Evolutionary conservation across 2,888 invertebrate species (phyloP).

Genomic region (Drosophila meridionalis): DNA sequence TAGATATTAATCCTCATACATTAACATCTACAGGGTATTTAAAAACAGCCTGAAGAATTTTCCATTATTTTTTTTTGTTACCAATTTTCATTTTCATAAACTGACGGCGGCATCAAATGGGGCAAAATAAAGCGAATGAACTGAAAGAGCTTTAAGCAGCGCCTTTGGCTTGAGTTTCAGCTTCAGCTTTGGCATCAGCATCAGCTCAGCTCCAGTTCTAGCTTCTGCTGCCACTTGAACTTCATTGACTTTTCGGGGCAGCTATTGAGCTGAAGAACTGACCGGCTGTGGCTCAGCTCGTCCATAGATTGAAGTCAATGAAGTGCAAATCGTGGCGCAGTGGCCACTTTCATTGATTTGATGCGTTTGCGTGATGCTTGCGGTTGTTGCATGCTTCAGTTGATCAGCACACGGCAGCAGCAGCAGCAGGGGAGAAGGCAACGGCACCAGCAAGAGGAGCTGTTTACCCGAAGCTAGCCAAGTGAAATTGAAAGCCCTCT

Average conservation of each 20-base stretch:
- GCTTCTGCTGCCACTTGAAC: conserved; percentile 25
- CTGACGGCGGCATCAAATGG: conserved; percentile 44
- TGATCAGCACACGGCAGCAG: conserved; percentile 47
- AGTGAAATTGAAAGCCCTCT: conserved; percentile 78
- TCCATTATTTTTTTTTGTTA: conserved; percentile 43
- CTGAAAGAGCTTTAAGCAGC: conserved; percentile 63
- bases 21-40: not conserved
- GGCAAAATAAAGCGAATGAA: conserved; percentile 53
- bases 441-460: conserved; percentile 17
- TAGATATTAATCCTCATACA: not conserved
- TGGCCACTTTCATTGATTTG: conserved; percentile 78
- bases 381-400: conserved; percentile 74
- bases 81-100: conserved; percentile 74
- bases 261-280: conserved; percentile 14
- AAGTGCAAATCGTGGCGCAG: conserved; percentile 71
- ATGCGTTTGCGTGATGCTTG: conserved; percentile 78
- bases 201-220: conserved; percentile 7
- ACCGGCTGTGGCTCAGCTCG: conserved; percentile 17
- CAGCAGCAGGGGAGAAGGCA: conserved; percentile 6
- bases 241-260: conserved; percentile 47
- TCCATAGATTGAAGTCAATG: conserved; percentile 62
- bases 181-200: conserved; percentile 2
- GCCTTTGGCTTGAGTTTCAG: conserved; percentile 34
- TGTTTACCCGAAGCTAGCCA: conserved; percentile 72
- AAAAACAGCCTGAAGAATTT: conserved; percentile 36